phyloP scores from a whole-genome alignment of 2,888 invertebrate genomes.

The Protophormia terraenovae region DNA sequence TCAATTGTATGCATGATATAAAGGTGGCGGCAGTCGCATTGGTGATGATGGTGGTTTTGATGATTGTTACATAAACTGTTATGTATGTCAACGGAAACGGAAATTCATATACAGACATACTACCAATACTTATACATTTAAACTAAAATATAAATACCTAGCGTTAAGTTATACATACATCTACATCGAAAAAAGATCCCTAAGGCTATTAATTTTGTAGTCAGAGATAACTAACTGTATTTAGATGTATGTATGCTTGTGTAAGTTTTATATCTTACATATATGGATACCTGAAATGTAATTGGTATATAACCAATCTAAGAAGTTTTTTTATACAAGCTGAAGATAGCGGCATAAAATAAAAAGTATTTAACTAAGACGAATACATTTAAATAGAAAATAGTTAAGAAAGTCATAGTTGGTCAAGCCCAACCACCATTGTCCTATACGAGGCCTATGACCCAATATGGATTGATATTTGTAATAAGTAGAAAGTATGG shows the following conservation, averaged over 20 bases:
- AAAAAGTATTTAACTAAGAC: too few species aligned
- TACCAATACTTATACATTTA: too few species aligned
- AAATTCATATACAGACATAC: slow-evolving; percentile 40
- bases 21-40: neutral
- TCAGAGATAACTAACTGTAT: slow-evolving; percentile 56
- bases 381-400: too few species aligned
- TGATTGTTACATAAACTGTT: slow-evolving; percentile 22
- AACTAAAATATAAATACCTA: neutral
- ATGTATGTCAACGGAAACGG: slow-evolving; percentile 56
- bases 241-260: slow-evolving; percentile 6
- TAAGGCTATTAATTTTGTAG: slow-evolving; percentile 60
- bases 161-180: slow-evolving; percentile 15
- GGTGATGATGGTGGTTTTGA: slow-evolving; percentile 10
- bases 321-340: too few species aligned
- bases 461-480: too few species aligned
- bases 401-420: too few species aligned
- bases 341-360: too few species aligned
- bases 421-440: too few species aligned
- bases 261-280: slow-evolving; percentile 13
- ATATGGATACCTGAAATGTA: too few species aligned
- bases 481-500: too few species aligned
- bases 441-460: too few species aligned
- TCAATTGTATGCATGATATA: slow-evolving; percentile 33
- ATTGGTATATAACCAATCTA: too few species aligned
- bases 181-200: slow-evolving; percentile 46